A percentile compares a stretch with the other conserved stretches of the same genome.
These are phyloP conservation scores for Bombus impatiens DNA, from an alignment of 1,140 invertebrate species.

Conservation along the genomic window DNA sequence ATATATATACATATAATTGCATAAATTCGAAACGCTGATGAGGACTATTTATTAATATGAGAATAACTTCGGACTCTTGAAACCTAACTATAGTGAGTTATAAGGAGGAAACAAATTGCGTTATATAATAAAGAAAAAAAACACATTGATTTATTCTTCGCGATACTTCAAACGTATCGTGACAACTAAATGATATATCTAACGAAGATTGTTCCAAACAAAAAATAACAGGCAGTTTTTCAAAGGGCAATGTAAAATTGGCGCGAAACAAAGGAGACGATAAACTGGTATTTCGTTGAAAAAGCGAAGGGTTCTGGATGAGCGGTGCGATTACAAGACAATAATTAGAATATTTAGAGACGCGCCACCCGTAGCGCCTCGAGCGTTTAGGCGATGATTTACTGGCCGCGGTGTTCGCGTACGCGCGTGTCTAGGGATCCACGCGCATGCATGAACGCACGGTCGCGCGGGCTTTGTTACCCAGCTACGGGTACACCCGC, in stretches of 20 bases:
- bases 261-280: too few relatives aligned
- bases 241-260: too few relatives aligned
- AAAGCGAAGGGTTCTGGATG: neutral
- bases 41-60: neutral
- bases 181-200: too few relatives aligned
- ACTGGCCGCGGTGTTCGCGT: constrained; percentile 22
- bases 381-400: constrained; percentile 70
- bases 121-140: too few relatives aligned
- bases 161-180: too few relatives aligned
- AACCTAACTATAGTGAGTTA: too few relatives aligned
- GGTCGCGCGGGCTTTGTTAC: constrained; percentile 55
- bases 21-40: neutral
- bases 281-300: too few relatives aligned
- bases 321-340: neutral
- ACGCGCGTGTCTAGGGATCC: neutral
- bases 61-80: neutral
- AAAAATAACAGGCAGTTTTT: too few relatives aligned
- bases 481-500: constrained; percentile 57
- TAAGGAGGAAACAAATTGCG: too few relatives aligned
- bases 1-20: too few relatives aligned
- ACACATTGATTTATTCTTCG: too few relatives aligned
- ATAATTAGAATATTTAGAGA: constrained; percentile 69
- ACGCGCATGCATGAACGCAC: constrained; percentile 24
- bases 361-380: constrained; percentile 3
- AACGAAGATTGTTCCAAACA: accelerated